These are phyloP conservation scores for Tetramorium alpestre DNA, from an alignment of 1,140 invertebrate species.

Conservation along the genomic window DNA sequence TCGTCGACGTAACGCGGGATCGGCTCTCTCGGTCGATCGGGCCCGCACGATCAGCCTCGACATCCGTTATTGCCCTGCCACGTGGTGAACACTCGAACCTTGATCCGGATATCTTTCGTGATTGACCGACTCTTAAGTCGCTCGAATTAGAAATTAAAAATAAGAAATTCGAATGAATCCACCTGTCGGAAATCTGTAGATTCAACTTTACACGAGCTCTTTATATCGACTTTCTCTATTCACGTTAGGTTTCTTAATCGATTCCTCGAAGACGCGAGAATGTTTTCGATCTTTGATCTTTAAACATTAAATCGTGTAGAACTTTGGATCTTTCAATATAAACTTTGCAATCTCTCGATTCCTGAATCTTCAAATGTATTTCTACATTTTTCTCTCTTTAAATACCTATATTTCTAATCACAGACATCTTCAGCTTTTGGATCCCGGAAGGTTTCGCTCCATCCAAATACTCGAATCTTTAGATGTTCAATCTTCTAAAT, in stretches of 20 bases:
- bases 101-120: neutral
- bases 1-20: conserved; percentile 37
- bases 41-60: neutral
- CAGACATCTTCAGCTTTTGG: no score
- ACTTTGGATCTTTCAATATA: neutral
- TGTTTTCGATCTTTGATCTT: conserved; percentile 8
- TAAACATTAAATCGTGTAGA: neutral
- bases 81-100: neutral
- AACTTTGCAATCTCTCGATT: neutral
- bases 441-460: neutral
- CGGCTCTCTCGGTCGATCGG: neutral
- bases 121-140: neutral
- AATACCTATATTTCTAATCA: neutral
- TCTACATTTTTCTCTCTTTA: neutral
- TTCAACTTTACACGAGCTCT: neutral
- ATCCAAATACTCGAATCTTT: neutral
- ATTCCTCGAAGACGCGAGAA: neutral
- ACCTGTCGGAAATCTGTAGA: neutral
- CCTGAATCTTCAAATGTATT: neutral
- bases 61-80: neutral
- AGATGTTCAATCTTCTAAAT: neutral
- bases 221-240: no score
- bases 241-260: neutral
- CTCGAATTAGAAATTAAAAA: neutral
- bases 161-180: neutral